Base-by-base conservation (phyloP, 2,113 vertebrate species). In the Aythya baeri region DNA sequence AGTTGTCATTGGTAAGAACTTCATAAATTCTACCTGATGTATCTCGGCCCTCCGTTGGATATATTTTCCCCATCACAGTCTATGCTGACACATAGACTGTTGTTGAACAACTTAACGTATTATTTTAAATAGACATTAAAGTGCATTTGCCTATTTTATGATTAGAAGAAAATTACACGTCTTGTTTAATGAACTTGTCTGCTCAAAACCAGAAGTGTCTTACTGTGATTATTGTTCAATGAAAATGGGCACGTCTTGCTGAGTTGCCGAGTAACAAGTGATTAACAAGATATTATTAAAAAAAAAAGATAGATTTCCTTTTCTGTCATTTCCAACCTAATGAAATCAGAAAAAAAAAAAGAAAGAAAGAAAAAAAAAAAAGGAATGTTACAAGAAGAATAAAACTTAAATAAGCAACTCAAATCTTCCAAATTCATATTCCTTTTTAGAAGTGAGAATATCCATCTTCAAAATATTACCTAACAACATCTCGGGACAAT, bases 81-180 rank as follows among this genome's bases (percentile, higher is more conserved):
- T 58, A 5, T 2, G 74, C 27, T 86, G 75, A 49, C 46, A 93
- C 81, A 55, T 52, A 81, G 49, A 71, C 49, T 26, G 36, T 9
- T 1, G 1, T 46, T 52, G 80, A 91, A 57, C 18, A 78, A 46
- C 32, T 72, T 81, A 54, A 89, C 36, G 9, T 26, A 63, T 32
- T 74, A 57, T 65, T 88, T 84, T 61, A 91, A 86, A 78, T 11
- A 92, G 77, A 83, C 54, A 22, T 78, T 68, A 22, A 23, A 68
- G 32, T 4, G 8, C 57, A 78, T 86, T 93, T 80, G 67, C 80
- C 83, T 76, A 25, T 23, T 89, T 89, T 58, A 32, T 31, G 32
- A 93, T 89, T 68, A 83, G 54, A 85, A 38, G 78, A n/a, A 89
- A 93, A 94, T 93, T 54, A 78, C 82, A 83, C n/a, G 65, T 79